Conservation (phyloP, 2,113 vertebrate genomes). For the Phylloscopus trochilus region DNA sequence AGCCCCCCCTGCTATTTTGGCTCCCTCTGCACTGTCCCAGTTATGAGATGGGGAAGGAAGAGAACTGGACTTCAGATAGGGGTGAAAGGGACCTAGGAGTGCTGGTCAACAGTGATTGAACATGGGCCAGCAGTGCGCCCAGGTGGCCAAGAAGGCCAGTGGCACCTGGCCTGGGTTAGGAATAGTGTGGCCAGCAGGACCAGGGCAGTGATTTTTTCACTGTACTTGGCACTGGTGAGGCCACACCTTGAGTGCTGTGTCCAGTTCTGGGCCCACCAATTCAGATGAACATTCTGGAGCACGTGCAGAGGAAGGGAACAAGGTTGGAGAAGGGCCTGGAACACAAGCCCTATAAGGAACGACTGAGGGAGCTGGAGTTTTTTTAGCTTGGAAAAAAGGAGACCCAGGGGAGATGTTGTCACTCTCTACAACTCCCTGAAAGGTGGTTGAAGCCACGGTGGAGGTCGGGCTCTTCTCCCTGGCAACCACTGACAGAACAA, state of each 20-base stretch:
- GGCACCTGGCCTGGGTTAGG: background rate
- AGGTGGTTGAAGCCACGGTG: background rate
- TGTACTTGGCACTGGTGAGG: background rate
- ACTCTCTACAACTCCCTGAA: background rate
- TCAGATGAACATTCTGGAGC: background rate
- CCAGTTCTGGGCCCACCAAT: background rate
- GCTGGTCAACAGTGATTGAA: background rate
- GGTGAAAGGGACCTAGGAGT: no score
- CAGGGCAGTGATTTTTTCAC: background rate
- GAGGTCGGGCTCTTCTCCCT: background rate
- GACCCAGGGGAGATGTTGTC: rapidly evolving
- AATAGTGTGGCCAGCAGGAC: background rate
- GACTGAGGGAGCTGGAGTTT: background rate
- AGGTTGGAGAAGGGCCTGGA: background rate
- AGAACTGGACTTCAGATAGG: background rate
- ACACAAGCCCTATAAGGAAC: background rate
- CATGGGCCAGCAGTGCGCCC: background rate
- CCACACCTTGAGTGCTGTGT: background rate
- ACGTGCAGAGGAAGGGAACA: background rate
- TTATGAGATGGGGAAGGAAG: rapidly evolving
- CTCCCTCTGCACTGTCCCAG: rapidly evolving
- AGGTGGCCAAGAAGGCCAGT: background rate
- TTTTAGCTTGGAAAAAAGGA: background rate
- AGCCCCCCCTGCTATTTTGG: background rate
- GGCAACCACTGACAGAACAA: rapidly evolving